phyloP scores from a whole-genome alignment of 2,888 invertebrate genomes.

The Bimastos eiseni region DNA sequence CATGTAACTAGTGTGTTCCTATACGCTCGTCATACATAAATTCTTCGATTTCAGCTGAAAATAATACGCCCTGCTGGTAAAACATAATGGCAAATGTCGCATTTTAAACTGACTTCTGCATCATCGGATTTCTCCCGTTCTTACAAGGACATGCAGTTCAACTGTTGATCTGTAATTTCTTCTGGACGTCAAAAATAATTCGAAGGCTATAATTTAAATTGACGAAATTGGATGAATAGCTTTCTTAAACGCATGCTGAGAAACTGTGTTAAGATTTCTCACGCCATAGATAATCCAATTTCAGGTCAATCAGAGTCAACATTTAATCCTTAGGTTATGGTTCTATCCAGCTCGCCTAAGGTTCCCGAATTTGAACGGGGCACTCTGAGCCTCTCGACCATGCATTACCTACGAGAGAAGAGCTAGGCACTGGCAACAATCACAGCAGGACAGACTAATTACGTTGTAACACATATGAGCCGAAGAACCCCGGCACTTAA shows the following conservation, averaged over 20 bases:
- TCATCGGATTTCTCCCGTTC: background rate
- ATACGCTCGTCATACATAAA: background rate
- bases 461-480: background rate
- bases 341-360: no score
- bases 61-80: background rate
- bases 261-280: background rate
- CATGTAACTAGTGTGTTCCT: background rate
- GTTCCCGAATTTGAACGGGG: background rate
- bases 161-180: background rate
- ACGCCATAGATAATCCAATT: background rate
- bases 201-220: background rate
- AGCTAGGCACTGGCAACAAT: background rate
- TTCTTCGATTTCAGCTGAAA: background rate
- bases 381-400: background rate
- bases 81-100: background rate
- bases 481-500: background rate
- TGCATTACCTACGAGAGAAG: background rate
- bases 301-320: background rate
- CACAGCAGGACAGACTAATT: background rate
- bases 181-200: background rate
- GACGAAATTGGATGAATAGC: no score
- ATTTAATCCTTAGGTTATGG: no score
- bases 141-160: background rate
- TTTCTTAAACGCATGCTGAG: background rate
- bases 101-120: background rate